Conservation (phyloP, 2,797 vertebrate species). For the Kryptolebias ocellatus region DNA sequence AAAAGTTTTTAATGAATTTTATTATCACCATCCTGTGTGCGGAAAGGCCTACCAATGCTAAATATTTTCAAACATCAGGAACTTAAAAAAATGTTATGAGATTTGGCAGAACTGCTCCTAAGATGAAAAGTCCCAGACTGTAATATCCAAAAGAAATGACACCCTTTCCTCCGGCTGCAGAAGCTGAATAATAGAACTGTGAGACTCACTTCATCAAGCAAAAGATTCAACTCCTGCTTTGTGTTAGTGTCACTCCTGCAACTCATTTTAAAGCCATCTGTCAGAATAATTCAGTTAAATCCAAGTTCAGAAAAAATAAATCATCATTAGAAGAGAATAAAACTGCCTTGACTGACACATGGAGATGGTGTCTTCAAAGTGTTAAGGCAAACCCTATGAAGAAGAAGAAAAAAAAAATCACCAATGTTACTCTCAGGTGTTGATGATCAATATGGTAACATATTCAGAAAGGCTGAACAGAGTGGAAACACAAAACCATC, state of each 20-base stretch:
- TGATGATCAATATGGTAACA: conserved; percentile 18
- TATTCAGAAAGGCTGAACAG: conserved; percentile 20
- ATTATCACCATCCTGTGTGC: conserved; percentile 38
- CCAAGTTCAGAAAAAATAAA: conserved; percentile 15
- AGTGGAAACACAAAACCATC: conserved; percentile 17
- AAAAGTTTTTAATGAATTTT: conserved; percentile 10
- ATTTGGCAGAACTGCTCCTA: conserved; percentile 28
- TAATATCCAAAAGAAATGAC: conserved; percentile 45
- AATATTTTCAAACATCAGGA: conserved; percentile 24
- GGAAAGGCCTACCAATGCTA: background rate
- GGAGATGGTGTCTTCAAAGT: conserved; percentile 28
- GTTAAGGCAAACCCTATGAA: conserved; percentile 10
- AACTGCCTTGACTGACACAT: conserved; percentile 1
- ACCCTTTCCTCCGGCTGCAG: conserved; percentile 23
- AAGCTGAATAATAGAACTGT: conserved; percentile 53
- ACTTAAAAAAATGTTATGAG: conserved; percentile 22
- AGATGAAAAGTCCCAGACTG: conserved; percentile 38
- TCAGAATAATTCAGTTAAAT: conserved; percentile 29
- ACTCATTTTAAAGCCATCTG: conserved; percentile 54
- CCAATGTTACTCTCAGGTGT: conserved; percentile 16
- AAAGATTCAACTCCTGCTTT: conserved; percentile 28
- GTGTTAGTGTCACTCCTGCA: conserved; percentile 29
- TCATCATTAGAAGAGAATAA: conserved; percentile 17
- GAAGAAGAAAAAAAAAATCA: conserved; percentile 9
- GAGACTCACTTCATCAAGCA: conserved; percentile 35